Percentiles rank a stretch among this genome's conserved stretches.
phyloP scores from a whole-genome alignment of 2,113 vertebrate genomes.

The Polypterus bichir region DNA sequence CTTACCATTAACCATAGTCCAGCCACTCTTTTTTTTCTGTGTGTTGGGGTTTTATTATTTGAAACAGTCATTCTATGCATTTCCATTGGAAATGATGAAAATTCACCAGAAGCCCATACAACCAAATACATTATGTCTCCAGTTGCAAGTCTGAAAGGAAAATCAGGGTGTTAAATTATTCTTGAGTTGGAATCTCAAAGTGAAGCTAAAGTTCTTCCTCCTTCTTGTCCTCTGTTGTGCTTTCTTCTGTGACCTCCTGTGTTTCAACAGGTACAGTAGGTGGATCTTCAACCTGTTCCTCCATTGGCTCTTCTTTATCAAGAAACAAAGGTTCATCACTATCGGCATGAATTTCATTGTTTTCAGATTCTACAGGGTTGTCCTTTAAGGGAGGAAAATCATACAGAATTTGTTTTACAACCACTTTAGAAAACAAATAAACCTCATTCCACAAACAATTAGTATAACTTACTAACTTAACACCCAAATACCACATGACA shows the following conservation, averaged over 20 bases:
- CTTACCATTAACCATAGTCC: too few species aligned
- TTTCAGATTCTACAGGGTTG: conserved; percentile 16
- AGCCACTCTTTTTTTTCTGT: too few species aligned
- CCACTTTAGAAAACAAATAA: neutral
- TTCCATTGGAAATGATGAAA: too few species aligned
- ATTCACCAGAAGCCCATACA: too few species aligned
- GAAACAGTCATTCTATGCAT: too few species aligned
- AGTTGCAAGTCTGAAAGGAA: too few species aligned
- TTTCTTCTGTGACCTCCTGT: conserved; percentile 21
- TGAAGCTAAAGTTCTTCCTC: neutral
- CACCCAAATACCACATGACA: neutral
- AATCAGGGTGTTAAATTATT: too few species aligned
- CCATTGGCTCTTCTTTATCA: conserved; percentile 37
- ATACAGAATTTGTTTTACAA: neutral
- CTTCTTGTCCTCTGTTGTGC: neutral
- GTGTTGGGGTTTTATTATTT: too few species aligned
- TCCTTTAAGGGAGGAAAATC: conserved; percentile 22
- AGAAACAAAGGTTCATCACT: conserved; percentile 20
- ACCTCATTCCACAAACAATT: neutral
- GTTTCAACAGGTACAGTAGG: conserved; percentile 17
- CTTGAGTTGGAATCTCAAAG: too few species aligned
- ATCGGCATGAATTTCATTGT: conserved; percentile 5
- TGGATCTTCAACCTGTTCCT: conserved; percentile 18
- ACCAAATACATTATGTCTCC: too few species aligned
- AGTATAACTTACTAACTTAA: neutral